Base-by-base conservation (phyloP, 2,113 vertebrate species). In the Pluvialis apricaria region DNA sequence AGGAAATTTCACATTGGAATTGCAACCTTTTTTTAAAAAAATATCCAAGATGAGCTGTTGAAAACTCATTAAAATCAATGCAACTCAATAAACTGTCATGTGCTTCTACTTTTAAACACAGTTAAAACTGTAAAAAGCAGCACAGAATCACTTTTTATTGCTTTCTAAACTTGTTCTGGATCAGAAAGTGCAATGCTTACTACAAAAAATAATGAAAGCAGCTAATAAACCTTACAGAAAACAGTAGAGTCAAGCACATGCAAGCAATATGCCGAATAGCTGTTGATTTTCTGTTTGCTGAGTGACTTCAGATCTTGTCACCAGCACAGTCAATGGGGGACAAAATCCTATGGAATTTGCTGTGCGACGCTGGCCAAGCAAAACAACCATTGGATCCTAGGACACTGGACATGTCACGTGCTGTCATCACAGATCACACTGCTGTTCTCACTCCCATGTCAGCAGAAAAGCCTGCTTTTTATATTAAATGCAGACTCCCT, bases 301-400 rank as follows among this genome's bases (percentile, higher is more conserved):
- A 99, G 98, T 98, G 98, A 97, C 97, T 95, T 97, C 82, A 98
- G 91, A 96, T 98, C 98, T 97, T 98, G 98, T 99, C 98, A 98
- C 97, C 98, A 98, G 98, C 70, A 79, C 55, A 93, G 97, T 97
- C 98, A 99, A 98, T 98, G 97, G 96, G 82, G 97, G 98, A 98
- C 98, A 98, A 98, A 99, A 97, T 91, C 94, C 86, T 96, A 92
- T 69, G 92, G 97, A 98, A 98, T 98, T 98, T 98, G 92, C 96
- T 98, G 91, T 91, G 87, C 72, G 90, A 96, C 86, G 82, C 89
- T 94, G 94, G 98, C 98, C 98, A 98, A 98, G 90, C 87, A 97
- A 99, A 98, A 98, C 98, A 98, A 86, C 29, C 51, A 94, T 22
- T 66, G 83, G 87, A 97, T 97, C 96, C 94, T 88, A 97, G 93